Evolutionary conservation across 2,113 vertebrate genomes (phyloP).

Genomic region (Dromas ardeola): DNA sequence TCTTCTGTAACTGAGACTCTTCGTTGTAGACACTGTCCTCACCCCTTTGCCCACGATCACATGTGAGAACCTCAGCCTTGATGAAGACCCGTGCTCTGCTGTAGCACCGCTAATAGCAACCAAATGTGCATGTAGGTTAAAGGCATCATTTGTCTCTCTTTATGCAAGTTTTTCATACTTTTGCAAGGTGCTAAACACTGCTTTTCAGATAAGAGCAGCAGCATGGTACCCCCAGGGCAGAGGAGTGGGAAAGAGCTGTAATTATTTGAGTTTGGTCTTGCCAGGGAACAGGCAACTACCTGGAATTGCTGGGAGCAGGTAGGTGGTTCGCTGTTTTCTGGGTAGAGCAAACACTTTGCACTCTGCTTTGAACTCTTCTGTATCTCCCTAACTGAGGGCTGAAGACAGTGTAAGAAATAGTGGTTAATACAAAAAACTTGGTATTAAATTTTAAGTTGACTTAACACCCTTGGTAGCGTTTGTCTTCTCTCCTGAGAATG

Average conservation of each 20-base stretch:
- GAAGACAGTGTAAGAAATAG: not conserved
- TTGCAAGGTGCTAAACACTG: not conserved
- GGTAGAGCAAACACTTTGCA: not conserved
- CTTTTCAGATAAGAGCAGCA: not conserved
- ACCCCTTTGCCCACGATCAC: rapidly evolving
- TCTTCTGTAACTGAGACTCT: not conserved
- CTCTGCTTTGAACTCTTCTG: not conserved
- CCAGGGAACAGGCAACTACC: not conserved
- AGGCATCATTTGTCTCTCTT: not conserved
- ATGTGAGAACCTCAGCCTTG: not conserved
- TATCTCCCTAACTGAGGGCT: not conserved
- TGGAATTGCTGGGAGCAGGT: not conserved
- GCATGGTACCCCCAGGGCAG: not conserved
- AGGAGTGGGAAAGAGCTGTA: not conserved
- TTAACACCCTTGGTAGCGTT: not conserved
- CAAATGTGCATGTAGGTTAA: not conserved
- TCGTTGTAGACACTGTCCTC: not conserved
- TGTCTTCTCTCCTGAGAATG: not conserved
- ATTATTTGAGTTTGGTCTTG: slow-evolving; percentile 7
- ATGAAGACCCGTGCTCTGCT: not conserved
- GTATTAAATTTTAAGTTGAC: not conserved
- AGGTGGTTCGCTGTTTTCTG: not conserved
- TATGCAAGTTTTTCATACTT: slow-evolving; percentile 6
- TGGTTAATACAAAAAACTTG: not conserved
- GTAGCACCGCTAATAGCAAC: not conserved